Evolutionary conservation across 2,888 invertebrate species (phyloP), one percentile per base, ranked within the genome.

Genomic region (Calliopum simillimum): DNA sequence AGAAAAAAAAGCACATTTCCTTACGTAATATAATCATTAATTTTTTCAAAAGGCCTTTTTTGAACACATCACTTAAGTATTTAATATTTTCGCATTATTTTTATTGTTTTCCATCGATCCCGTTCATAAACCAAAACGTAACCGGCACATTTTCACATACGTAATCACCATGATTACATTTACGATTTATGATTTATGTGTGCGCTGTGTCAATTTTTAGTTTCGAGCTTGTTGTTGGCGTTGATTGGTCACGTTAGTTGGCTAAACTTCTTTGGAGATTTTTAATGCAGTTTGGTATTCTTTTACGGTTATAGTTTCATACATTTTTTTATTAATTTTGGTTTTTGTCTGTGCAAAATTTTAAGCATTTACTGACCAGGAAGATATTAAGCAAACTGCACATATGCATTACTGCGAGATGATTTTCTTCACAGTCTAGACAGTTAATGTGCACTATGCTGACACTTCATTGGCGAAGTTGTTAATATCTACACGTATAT

Each of bases 131-230:
- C 21, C n/a, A n/a, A n/a, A n/a, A n/a, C 46, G 61, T 61, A 44
- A 61, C 61, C 46, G 21, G 46, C 44, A 46, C 61, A 61, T 61
- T 61, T 46, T 46, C 61, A 61, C 61, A 61, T 61, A 61, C 61
- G 44, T 61, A 61, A 61, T 61, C 21, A 46, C 21, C 13, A 46
- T 61, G 46, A 61, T 61, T 61, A 61, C 61, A 46, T 46, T 44
- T 21, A 61, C 44, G 46, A 44, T 23, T 44, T 21, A 44, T 61
- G 61, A 44, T 61, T 61, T 61, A 33, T 13, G 25, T 44, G 33
- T 33, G 8, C 33, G 33, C 8, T 33, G 33, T 33, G 33, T 8
- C 33, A 33, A 33, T 8, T 33, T 33, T 55, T 21, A 5, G 53
- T 55, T 13, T 19, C 4, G 8, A 1, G 53, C 53, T 5, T 23